phyloP scores from a whole-genome alignment of 2,888 invertebrate species.

The Coelopa pilipes region DNA sequence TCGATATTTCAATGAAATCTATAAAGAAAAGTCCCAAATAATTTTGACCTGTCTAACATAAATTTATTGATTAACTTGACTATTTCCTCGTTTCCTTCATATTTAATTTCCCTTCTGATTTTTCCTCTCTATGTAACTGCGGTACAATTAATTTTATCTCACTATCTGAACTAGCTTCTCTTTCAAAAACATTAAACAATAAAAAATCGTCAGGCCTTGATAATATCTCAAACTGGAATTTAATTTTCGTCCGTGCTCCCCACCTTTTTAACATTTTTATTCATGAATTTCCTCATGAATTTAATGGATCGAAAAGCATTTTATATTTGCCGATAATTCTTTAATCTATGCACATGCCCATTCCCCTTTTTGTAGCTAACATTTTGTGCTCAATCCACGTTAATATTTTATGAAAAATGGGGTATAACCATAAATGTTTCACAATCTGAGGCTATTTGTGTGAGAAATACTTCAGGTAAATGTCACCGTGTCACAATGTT shows the following conservation, averaged over 20 bases:
- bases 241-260: slow-evolving; percentile 34
- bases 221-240: slow-evolving; percentile 27
- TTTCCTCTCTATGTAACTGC: background rate
- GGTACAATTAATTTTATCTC: background rate
- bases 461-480: too few species aligned
- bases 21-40: background rate
- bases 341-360: slow-evolving; percentile 9
- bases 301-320: slow-evolving; percentile 19
- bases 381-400: too few species aligned
- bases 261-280: slow-evolving; percentile 37
- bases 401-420: too few species aligned
- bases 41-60: background rate
- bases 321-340: slow-evolving; percentile 41
- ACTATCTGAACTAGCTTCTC: background rate
- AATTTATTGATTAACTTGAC: background rate
- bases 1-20: too few species aligned
- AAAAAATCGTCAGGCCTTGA: slow-evolving; percentile 5
- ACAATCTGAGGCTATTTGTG: too few species aligned
- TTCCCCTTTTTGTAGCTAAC: too few species aligned
- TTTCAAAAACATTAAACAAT: background rate
- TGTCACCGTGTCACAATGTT: too few species aligned
- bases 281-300: slow-evolving; percentile 39
- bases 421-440: too few species aligned
- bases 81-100: background rate
- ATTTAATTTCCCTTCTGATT: background rate